Evolutionary conservation across 2,113 vertebrate species (phyloP).

Genomic region (Odontesthes bonariensis): DNA sequence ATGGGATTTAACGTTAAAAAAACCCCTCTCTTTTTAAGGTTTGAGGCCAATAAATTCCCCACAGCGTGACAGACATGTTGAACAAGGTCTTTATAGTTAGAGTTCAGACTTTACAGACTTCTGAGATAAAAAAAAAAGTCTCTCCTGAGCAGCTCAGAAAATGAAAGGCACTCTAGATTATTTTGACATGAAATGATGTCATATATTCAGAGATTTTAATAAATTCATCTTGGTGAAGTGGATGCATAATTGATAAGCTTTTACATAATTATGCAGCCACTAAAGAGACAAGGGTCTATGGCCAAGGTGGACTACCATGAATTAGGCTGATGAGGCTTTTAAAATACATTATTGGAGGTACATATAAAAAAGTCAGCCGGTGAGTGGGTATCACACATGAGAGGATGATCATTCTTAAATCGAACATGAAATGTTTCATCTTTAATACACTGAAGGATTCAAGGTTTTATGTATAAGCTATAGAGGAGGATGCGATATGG

Average conservation of each 20-base stretch:
- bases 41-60: background rate
- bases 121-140: background rate
- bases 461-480: too few relatives aligned
- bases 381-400: too few relatives aligned
- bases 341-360: too few relatives aligned
- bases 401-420: too few relatives aligned
- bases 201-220: constrained; percentile 3
- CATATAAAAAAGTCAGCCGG: too few relatives aligned
- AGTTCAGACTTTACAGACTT: background rate
- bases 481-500: too few relatives aligned
- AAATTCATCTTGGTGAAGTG: constrained; percentile 2
- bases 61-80: too few relatives aligned
- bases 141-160: background rate
- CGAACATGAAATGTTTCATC: too few relatives aligned
- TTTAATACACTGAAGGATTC: too few relatives aligned
- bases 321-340: background rate
- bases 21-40: background rate
- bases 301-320: too few relatives aligned
- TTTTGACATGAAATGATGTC: background rate
- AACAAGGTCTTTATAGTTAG: too few relatives aligned
- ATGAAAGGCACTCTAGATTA: background rate
- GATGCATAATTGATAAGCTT: constrained; percentile 15
- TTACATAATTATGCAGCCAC: constrained; percentile 8
- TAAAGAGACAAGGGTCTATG: background rate
- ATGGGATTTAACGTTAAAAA: background rate